Conservation (phyloP, 2,797 vertebrate species). For the Aeoliscus strigatus region DNA sequence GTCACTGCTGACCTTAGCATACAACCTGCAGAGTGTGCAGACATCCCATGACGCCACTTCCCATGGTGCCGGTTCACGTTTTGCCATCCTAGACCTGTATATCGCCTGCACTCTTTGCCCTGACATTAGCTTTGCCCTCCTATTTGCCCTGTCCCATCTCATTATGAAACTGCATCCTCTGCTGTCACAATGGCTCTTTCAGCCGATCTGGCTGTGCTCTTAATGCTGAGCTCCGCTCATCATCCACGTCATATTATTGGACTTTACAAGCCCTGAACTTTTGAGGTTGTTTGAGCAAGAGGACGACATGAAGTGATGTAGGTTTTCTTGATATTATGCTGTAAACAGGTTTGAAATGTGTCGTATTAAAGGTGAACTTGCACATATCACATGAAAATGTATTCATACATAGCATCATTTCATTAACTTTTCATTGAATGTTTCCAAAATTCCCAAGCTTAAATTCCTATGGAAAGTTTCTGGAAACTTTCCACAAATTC, state of each 20-base stretch:
- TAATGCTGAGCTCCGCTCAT: not conserved
- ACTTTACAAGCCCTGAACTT: too few species aligned
- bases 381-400: too few species aligned
- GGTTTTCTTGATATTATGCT: too few species aligned
- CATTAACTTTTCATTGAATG: too few species aligned
- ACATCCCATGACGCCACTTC: constrained; percentile 32
- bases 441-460: too few species aligned
- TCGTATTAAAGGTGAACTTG: too few species aligned
- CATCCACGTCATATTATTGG: constrained; percentile 4
- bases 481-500: too few species aligned
- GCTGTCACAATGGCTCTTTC: constrained; percentile 42
- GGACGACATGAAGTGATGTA: too few species aligned
- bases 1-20: constrained; percentile 47
- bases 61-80: constrained; percentile 17
- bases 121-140: constrained; percentile 59
- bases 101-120: constrained; percentile 18
- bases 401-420: too few species aligned
- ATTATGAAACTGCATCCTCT: constrained; percentile 34
- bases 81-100: constrained; percentile 18
- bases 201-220: constrained; percentile 12
- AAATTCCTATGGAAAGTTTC: too few species aligned
- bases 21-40: constrained; percentile 47
- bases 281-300: too few species aligned
- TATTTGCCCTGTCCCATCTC: constrained; percentile 45
- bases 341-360: too few species aligned